Evolutionary conservation across 2,888 invertebrate genomes (phyloP), one percentile per base, ranked within the genome.

Genomic region (Drosophila leonis): DNA sequence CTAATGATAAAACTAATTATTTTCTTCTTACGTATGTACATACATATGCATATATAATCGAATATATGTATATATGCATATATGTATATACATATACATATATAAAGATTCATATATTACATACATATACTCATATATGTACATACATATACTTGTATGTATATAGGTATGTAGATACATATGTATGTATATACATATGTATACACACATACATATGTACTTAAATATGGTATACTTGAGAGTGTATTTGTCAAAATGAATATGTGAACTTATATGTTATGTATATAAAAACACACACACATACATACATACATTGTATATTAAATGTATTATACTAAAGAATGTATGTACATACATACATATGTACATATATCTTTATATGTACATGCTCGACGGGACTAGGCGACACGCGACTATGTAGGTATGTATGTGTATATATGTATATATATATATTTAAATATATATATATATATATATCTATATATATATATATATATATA

Each of bases 401-500:
- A 76, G 68, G 68, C 65, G 70, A 68, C 68, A 79, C 80, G 70
- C 70, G 70, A 78, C 59, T 57, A 46, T 65, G 27, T 55, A 49
- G 31, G 8, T 65, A 48, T 41, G 24, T 57, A 71, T 44, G 51
- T 41, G 1, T 33, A 12, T 46, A 66, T 55, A 46, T 67, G n/a
- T 27, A 20, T 54, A 39, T 29, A 15, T 51, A 13, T 44, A 44
- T 44, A 15, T 9, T n/a, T 46, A 27, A 15, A 15, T 42, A 18
- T 24, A 33, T 24, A 8, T 42, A 44, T 44, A 24, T 24, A 27
- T 24, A 15, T 46, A 27, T 46, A n/a, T 29, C n/a, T 46, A 29
- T 46, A 46, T 46, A 9, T 27, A 27, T 27, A 1, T 35, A 24
- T 24, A 35, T 27, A 7, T 44, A 20, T 20, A 20, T 51, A 5